Evolutionary conservation across 1,140 invertebrate genomes (phyloP).

Genomic region (Hylyphantes graminicola): DNA sequence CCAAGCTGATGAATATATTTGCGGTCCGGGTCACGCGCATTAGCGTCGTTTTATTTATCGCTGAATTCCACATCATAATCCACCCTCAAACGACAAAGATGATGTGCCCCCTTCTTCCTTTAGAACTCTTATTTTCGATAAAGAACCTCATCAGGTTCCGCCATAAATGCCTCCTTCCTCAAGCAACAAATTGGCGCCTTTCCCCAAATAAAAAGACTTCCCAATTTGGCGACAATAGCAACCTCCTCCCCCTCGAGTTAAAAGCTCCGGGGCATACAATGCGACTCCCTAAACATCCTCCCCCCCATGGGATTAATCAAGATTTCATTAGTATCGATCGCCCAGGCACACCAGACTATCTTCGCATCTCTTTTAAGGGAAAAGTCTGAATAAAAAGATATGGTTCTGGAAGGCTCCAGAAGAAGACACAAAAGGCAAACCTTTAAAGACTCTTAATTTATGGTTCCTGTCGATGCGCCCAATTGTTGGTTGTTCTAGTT

Average conservation of each 20-base stretch:
- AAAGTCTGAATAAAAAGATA: slow-evolving; percentile 57
- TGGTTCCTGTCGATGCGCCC: slow-evolving; percentile 57
- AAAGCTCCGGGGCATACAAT: slow-evolving; percentile 55
- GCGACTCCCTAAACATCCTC: slow-evolving; percentile 53
- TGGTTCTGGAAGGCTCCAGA: slow-evolving; percentile 37
- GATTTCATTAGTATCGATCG: slow-evolving; percentile 61
- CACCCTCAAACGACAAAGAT: background rate
- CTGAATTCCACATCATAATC: background rate
- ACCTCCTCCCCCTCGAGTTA: slow-evolving; percentile 38
- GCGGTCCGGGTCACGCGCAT: background rate
- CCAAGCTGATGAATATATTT: too few species aligned
- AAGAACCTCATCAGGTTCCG: slow-evolving; percentile 12
- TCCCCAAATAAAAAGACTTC: slow-evolving; percentile 22
- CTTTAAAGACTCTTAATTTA: slow-evolving; percentile 61
- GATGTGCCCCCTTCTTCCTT: background rate
- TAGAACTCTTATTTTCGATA: slow-evolving; percentile 20
- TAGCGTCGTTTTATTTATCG: slow-evolving; percentile 1
- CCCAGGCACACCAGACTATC: slow-evolving; percentile 32
- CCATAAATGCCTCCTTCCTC: slow-evolving; percentile 7
- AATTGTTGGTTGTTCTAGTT: slow-evolving; percentile 60
- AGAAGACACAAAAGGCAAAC: slow-evolving; percentile 45
- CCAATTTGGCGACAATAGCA: slow-evolving; percentile 59
- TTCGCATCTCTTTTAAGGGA: slow-evolving; percentile 50
- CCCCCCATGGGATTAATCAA: slow-evolving; percentile 60
- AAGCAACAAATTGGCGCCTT: slow-evolving; percentile 50